These are phyloP conservation scores for Amblyraja radiata DNA, from an alignment of 2,797 vertebrate species.

Conservation along the genomic window DNA sequence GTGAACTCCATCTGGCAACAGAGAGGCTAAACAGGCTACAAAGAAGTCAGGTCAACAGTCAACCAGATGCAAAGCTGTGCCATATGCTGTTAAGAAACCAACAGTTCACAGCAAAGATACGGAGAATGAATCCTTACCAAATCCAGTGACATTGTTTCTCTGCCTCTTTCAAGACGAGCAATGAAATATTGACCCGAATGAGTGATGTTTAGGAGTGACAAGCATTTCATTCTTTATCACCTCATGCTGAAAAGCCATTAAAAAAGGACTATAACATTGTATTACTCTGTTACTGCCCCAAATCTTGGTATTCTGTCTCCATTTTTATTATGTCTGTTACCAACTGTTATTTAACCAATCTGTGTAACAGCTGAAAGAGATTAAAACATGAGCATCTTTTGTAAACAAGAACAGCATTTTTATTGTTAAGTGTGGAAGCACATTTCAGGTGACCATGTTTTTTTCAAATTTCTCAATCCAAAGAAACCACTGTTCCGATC, in stretches of 20 bases:
- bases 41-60: not conserved
- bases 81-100: not conserved
- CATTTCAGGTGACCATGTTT: not conserved
- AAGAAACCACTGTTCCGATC: not conserved
- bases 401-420: not conserved
- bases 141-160: not conserved
- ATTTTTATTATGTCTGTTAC: not conserved
- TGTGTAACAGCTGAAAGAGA: not conserved
- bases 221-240: not conserved
- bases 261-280: not conserved
- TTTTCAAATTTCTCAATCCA: not conserved
- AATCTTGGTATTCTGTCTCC: not conserved
- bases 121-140: not conserved
- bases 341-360: not conserved
- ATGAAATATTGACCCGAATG: not conserved
- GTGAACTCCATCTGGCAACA: not conserved
- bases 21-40: not conserved
- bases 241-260: not conserved
- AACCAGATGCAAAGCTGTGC: not conserved
- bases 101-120: not conserved
- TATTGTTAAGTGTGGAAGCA: not conserved
- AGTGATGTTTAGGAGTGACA: not conserved
- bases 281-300: not conserved
- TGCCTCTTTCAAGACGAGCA: not conserved
- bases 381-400: not conserved